phyloP scores from a whole-genome alignment of 1,140 invertebrate genomes.

The Microplitis demolitor region DNA sequence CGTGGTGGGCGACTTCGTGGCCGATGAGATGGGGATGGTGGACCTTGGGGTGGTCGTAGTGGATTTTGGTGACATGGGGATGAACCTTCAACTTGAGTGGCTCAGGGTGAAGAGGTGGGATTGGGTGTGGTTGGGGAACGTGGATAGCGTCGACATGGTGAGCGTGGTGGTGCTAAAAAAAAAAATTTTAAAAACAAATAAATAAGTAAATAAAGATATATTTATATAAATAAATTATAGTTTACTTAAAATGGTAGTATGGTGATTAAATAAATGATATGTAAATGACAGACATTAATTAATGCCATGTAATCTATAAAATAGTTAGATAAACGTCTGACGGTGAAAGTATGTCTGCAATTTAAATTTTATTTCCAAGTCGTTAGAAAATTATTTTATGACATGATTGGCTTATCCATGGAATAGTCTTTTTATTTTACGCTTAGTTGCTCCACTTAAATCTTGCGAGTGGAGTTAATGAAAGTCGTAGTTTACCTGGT shows the following conservation, averaged over 20 bases:
- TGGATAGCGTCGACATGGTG: slow-evolving; percentile 44
- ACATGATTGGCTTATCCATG: background rate
- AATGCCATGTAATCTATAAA: background rate
- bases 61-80: slow-evolving; percentile 41
- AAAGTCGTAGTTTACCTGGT: slow-evolving; percentile 16
- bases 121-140: slow-evolving; percentile 46
- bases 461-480: slow-evolving; percentile 34
- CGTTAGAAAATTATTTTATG: background rate
- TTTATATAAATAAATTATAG: background rate
- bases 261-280: background rate
- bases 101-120: slow-evolving; percentile 51
- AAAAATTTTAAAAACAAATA: too few relatives aligned
- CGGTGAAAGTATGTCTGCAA: background rate
- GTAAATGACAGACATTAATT: background rate
- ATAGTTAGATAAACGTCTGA: background rate
- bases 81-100: slow-evolving; percentile 50
- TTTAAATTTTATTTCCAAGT: background rate
- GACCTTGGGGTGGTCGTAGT: slow-evolving; percentile 41
- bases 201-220: background rate
- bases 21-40: slow-evolving; percentile 54
- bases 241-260: background rate
- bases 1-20: slow-evolving; percentile 43
- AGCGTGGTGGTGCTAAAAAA: slow-evolving; percentile 40
- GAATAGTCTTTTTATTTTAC: background rate
- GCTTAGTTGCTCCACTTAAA: background rate